Conservation (phyloP, 2,797 vertebrate species). For the Aratinga solstitialis region DNA sequence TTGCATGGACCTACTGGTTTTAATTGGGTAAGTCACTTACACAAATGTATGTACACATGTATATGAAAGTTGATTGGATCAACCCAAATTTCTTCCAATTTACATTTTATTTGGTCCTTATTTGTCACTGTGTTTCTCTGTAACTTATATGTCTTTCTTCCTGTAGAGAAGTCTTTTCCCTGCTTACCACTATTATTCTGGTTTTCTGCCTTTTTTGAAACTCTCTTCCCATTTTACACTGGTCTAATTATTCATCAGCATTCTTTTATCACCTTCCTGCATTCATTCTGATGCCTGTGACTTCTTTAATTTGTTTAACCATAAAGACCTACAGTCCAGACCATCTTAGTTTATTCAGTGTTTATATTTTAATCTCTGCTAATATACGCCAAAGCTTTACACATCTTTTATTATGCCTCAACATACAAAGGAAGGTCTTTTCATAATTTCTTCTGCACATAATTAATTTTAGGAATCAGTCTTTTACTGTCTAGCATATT, state of each 20-base stretch:
- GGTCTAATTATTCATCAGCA: neutral
- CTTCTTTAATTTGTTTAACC: neutral
- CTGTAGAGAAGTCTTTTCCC: neutral
- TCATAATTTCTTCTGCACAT: neutral
- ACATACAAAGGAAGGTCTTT: neutral
- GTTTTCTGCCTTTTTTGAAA: neutral
- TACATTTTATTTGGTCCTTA: neutral
- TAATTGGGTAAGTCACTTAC: neutral
- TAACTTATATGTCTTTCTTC: neutral
- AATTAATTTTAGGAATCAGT: neutral
- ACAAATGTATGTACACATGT: rapidly evolving
- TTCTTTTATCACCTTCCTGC: neutral
- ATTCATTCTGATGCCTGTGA: neutral
- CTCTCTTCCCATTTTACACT: neutral
- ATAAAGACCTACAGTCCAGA: neutral
- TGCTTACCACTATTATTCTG: neutral
- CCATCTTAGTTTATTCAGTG: neutral
- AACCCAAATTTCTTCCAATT: neutral
- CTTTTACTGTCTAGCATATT: neutral
- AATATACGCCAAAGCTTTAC: neutral
- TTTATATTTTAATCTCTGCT: neutral
- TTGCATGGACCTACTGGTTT: neutral
- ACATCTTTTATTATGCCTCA: neutral
- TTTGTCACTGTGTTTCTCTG: neutral
- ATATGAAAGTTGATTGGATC: neutral